A percentile compares a stretch with the other conserved stretches of the same genome.
phyloP scores from a whole-genome alignment of 2,797 vertebrate genomes.

The Melopsittacus undulatus region DNA sequence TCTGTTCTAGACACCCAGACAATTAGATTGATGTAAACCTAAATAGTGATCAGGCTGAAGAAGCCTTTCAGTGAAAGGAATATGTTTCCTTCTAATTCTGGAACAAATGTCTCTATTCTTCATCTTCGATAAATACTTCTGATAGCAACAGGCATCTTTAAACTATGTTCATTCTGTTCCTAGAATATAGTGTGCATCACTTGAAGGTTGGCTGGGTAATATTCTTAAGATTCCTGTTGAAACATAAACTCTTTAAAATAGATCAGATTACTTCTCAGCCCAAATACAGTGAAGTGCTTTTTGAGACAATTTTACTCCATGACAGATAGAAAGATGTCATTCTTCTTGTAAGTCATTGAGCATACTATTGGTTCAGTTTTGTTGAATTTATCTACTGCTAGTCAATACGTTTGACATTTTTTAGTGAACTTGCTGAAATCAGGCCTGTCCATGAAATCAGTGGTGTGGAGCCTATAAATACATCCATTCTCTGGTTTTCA shows the following conservation, averaged over 20 bases:
- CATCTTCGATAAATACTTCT: background rate
- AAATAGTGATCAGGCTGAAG: background rate
- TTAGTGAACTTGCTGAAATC: background rate
- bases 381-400: conserved; percentile 17
- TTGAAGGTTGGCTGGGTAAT: background rate
- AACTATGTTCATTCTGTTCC: background rate
- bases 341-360: background rate
- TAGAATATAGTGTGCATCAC: background rate
- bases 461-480: background rate
- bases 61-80: background rate
- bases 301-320: background rate
- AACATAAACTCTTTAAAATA: background rate
- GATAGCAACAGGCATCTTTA: background rate
- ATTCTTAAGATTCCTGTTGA: background rate
- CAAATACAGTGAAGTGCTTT: background rate
- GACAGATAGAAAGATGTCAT: background rate
- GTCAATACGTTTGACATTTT: background rate
- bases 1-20: background rate
- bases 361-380: conserved; percentile 4
- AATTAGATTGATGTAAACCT: background rate
- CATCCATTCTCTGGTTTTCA: background rate
- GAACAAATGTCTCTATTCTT: background rate
- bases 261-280: background rate
- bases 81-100: background rate
- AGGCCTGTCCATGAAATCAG: background rate